Evolutionary conservation across 2,797 vertebrate species (phyloP).

Genomic region (Poecilia picta): DNA sequence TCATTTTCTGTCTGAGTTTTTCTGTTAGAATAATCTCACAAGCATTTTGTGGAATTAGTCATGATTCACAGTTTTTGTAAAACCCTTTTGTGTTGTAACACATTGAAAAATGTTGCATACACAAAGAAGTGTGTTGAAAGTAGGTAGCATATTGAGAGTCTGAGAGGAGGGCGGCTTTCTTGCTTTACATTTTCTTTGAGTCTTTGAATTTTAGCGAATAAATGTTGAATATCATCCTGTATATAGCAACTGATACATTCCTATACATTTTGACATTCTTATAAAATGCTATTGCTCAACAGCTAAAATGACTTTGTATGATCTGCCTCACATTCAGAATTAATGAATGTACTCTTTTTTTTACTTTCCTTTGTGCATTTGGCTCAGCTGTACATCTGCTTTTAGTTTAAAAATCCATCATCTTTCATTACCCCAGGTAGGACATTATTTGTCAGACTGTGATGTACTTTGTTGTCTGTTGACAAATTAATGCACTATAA

Average conservation of each 20-base stretch:
- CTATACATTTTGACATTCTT: not conserved
- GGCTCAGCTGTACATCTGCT: not conserved
- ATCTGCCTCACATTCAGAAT: not conserved
- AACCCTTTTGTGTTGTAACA: not conserved
- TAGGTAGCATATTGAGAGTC: not conserved
- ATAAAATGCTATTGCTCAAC: not conserved
- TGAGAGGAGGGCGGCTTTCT: not conserved
- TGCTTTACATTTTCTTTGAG: not conserved
- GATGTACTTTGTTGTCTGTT: not conserved
- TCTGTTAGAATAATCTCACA: not conserved
- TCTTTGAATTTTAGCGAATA: not conserved
- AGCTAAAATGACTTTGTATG: not conserved
- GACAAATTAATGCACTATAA: not conserved
- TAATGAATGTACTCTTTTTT: not conserved
- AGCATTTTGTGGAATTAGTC: not conserved
- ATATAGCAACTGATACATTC: not conserved
- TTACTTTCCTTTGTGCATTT: not conserved
- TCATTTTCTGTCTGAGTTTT: not conserved
- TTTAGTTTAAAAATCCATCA: not conserved
- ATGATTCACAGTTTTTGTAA: slow-evolving; percentile 1
- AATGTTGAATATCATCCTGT: not conserved
- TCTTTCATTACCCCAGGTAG: not conserved
- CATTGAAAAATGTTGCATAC: not conserved
- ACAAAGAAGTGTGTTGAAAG: slow-evolving; percentile 1
- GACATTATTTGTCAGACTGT: not conserved